Conservation (phyloP, 1,140 invertebrate species). For the Bombus difficillimus region DNA sequence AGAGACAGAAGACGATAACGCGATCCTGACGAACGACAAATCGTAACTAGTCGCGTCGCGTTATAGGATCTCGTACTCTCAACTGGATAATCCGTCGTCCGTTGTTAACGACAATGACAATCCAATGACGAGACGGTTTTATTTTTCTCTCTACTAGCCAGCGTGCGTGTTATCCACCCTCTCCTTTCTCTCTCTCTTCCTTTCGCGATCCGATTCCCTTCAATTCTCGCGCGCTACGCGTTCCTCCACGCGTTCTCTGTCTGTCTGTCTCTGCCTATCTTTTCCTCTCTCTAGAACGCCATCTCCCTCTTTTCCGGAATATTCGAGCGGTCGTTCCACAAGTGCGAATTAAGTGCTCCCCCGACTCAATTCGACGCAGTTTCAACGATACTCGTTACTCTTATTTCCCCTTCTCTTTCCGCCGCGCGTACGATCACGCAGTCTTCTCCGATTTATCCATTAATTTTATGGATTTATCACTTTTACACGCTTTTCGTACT, state of each 20-base stretch:
- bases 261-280: not conserved
- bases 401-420: conserved; percentile 4
- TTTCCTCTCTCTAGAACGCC: not conserved
- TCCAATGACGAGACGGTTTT: conserved; percentile 43
- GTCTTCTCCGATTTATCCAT: not conserved
- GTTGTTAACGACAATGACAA: conserved; percentile 61
- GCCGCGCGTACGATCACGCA: not conserved
- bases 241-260: not conserved
- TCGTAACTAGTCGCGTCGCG: conserved; percentile 13
- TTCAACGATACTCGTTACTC: conserved; percentile 4
- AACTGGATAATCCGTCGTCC: conserved; percentile 42
- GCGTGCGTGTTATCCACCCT: not conserved
- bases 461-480: not conserved
- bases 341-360: conserved; percentile 37
- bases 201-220: conserved; percentile 9
- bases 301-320: conserved; percentile 41
- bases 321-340: conserved; percentile 24
- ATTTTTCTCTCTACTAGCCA: conserved; percentile 21
- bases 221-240: conserved; percentile 12
- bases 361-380: conserved; percentile 1
- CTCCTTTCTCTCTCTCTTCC: conserved; percentile 9
- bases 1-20: not conserved
- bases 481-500: not conserved
- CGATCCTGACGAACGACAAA: conserved; percentile 1
- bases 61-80: conserved; percentile 42